Evolutionary conservation across 1,140 invertebrate genomes (phyloP), one percentile per base, ranked within the genome.

Genomic region (Drosophila asahinai): DNA sequence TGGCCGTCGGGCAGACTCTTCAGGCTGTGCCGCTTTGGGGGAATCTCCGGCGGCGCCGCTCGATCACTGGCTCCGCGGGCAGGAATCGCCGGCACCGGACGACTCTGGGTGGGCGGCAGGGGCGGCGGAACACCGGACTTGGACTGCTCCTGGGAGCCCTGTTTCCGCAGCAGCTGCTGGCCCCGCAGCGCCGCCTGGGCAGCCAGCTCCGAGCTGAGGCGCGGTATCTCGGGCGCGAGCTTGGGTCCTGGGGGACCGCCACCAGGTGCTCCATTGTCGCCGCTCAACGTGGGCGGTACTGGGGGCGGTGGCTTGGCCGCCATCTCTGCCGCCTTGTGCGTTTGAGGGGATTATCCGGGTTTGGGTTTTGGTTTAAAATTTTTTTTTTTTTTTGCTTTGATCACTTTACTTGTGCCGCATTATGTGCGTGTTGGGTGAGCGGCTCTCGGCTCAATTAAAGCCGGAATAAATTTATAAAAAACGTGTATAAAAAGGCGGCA

Each of bases 11-110:
- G 89, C 52, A 92, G 48, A 40, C 91, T 93, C 49, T 93, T 93
- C 0, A 93, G 61, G 38, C 92, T 93, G 17, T 92, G 83, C 0
- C 92, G 89, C 52, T 93, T 93, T 6, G 92, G 92, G 14, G 92
- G 92, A 63, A 93, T 93, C 62, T 93, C 92, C 0, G 92, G 92
- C 22, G 92, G 91, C 14, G 83, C 83, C 0, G 81, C 49, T 5
- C 91, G 78, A 25, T 91, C 91, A 48, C 80, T 80, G 59, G 91
- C 68, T 7, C 91, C 87, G 22, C 92, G 79, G 14, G 92, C 91
- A n/a, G 92, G 92, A 43, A 93, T 92, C 5, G 91, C 92, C 8
- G 92, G 92, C 49, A 93, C 92, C 30, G 91, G 91, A 0, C 92
- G 89, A 45, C 77, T 84, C 49, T 84, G 84, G 25, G 83, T 77